Base-by-base conservation (phyloP, 2,113 vertebrate species). In the Hydrochoerus hydrochaeris region DNA sequence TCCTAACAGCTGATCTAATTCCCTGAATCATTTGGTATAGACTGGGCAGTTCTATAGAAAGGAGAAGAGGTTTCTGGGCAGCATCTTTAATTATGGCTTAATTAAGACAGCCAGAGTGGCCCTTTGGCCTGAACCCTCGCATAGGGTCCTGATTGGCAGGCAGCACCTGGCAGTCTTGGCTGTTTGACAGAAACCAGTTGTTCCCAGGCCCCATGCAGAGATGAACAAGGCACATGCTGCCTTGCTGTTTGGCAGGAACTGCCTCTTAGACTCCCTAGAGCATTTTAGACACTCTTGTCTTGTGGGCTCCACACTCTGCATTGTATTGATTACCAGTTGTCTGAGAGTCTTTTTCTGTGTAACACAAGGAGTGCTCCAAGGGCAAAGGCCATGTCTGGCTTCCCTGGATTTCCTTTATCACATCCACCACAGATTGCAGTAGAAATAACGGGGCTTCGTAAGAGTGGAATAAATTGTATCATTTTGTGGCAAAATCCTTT, bases 21-120 rank as follows among this genome's bases (percentile, higher is more conserved):
- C 91, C 89, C 86, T 96, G 95, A 71, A 46, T 95, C 4, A 5
- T 63, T 92, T 57, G 32, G 85, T 95, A 44, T 88, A n/a, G 92
- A 83, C 78, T 2, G 38, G 89, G 93, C 71, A 85, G 17, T 83
- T 88, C 91, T 88, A 73, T 63, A 57, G 81, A 94, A 92, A 58
- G 22, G n/a, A 92, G 58, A 84, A 52, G 62, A 85, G 90, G 75
- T 69, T 95, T 94, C 91, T 20, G 20, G 83, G 60, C 73, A 96
- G 95, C 96, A 95, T 95, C 44, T 65, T 95, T 96, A 97, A 96
- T 95, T 82, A 93, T 83, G 96, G 73, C 84, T 86, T 97, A 94
- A 97, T 96, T 77, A 97, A 96, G 95, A 89, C 49, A 78, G 67
- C 84, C 60, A 83, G 83, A 84, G 60, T 75, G 57, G 57, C 41